These are phyloP conservation scores for Cataglyphis albicans DNA, from an alignment of 2,888 invertebrate species.

Conservation along the genomic window DNA sequence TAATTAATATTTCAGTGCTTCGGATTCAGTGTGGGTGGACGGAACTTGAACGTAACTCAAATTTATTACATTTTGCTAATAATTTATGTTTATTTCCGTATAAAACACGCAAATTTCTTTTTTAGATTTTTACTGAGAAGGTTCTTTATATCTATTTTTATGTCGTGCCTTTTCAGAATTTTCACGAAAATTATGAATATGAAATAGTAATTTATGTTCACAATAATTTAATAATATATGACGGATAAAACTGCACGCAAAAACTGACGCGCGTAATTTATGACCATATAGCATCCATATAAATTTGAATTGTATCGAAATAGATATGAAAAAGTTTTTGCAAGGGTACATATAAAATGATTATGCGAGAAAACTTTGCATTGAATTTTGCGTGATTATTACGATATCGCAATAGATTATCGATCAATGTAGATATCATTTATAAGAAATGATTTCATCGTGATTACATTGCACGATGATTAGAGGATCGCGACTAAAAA, in stretches of 20 bases:
- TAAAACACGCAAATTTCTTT: background rate
- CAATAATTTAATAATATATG: slow-evolving; percentile 4
- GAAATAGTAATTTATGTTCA: background rate
- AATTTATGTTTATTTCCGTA: background rate
- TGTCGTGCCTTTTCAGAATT: background rate
- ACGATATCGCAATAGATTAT: background rate
- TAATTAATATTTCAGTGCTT: slow-evolving; percentile 32
- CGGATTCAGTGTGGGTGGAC: background rate
- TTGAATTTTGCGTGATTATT: slow-evolving; percentile 13
- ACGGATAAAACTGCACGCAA: background rate
- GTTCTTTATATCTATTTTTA: background rate
- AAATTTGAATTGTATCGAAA: background rate
- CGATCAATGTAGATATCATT: slow-evolving; percentile 1
- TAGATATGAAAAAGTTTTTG: background rate
- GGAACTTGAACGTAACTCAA: slow-evolving; percentile 11
- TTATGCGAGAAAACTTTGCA: background rate
- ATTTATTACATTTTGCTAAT: slow-evolving; percentile 1
- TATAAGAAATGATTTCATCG: slow-evolving; percentile 30
- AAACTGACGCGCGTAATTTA: background rate
- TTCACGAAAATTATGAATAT: background rate
- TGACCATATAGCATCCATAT: background rate
- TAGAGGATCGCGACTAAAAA: slow-evolving; percentile 1
- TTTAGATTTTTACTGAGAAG: background rate
- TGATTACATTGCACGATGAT: background rate
- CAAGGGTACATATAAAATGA: background rate